Base-by-base conservation (phyloP, 2,797 vertebrate species). In the Arctocebus calabarensis region DNA sequence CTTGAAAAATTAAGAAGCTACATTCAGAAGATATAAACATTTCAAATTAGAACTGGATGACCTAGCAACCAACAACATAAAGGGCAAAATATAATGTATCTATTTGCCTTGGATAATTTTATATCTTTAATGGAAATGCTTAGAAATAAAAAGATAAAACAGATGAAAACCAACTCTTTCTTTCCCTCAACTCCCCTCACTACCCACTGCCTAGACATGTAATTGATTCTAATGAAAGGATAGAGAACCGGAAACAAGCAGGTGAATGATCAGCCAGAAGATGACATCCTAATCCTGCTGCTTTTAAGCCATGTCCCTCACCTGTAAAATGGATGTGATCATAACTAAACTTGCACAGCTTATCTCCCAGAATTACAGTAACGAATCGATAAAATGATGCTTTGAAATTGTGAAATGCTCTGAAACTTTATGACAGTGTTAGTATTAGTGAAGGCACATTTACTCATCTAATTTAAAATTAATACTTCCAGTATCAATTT, bases 51-150 rank as follows among this genome's bases (percentile, higher is more conserved):
- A 13, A 7, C 32, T 40, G 48, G 23, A 29, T 87, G n/a, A 13
- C 66, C 34, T 75, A 62, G n/a, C 61, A 90, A 52, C 34, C 19
- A 82, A 70, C 37, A 91, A 78, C 37, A 73, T 64, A 71, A 37
- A 84, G 22, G 13, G 5, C 27, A 91, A 68, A 88, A 73, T 55
- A 23, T 52, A 95, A 84, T 16, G n/a, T 27, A 89, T 29, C 88
- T 84, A 79, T 70, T 78, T 81, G 43, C 12, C 91, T 91, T 88
- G 71, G 19, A 79, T 91, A 91, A 85, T 68, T 79, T 84, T 81
- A 32, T 68, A 40, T 84, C 71, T 84, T 40, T 74, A 11, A 29
- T 77, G 48, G 40, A 84, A 88, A 88, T 84, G 16, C 61, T 85
- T 73, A 79, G 45, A 57, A 91, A 84, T 77, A 74, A 85, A 85